phyloP scores from a whole-genome alignment of 2,888 invertebrate genomes.

The Argyresthia goedartella region DNA sequence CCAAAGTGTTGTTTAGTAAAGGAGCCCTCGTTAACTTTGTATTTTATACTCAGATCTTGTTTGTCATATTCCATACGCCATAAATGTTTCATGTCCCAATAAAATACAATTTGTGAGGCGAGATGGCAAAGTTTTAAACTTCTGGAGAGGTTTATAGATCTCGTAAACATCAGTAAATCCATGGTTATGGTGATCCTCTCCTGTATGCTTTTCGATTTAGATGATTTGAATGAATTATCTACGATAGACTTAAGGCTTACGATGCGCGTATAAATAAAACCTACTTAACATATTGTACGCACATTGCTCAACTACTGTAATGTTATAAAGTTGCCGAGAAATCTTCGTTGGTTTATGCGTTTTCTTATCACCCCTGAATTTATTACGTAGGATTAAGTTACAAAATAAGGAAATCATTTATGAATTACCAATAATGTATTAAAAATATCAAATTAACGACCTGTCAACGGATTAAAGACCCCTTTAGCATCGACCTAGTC shows the following conservation, averaged over 20 bases:
- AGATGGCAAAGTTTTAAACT: conserved; percentile 48
- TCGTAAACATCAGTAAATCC: conserved; percentile 39
- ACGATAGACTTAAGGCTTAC: background rate
- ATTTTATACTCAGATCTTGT: conserved; percentile 11
- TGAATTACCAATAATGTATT: no score
- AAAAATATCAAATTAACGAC: no score
- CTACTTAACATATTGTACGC: no score
- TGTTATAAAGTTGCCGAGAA: no score
- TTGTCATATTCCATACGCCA: conserved; percentile 31
- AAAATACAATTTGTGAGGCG: conserved; percentile 55
- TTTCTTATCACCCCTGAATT: no score
- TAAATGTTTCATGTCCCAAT: conserved; percentile 49
- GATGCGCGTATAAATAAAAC: background rate
- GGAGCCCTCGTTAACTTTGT: conserved; percentile 8
- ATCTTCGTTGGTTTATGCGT: no score
- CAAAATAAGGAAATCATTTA: no score
- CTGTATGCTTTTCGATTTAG: conserved; percentile 3
- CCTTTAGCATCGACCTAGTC: no score
- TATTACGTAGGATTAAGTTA: no score
- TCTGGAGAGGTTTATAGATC: conserved; percentile 41
- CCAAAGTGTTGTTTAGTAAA: background rate
- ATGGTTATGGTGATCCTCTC: conserved; percentile 21
- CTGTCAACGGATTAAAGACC: no score
- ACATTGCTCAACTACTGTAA: no score
- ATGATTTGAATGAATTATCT: background rate